A percentile compares a stretch with the other conserved stretches of the same genome.
phyloP scores from a whole-genome alignment of 2,113 vertebrate species.

The Talpa occidentalis region DNA sequence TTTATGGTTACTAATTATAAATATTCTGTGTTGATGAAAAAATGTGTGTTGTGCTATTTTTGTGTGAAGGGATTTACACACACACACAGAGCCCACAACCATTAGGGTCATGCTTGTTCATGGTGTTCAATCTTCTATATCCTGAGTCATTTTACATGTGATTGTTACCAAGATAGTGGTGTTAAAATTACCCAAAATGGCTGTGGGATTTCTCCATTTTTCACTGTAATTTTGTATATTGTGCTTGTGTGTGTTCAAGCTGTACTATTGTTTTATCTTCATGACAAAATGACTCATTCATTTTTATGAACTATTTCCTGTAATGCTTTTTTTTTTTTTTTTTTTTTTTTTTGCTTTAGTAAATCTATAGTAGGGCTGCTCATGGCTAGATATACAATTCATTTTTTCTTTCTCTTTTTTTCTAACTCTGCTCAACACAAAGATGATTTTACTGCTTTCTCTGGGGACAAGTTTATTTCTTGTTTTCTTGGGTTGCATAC shows the following conservation, averaged over 20 bases:
- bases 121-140: neutral
- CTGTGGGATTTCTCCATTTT: neutral
- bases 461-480: neutral
- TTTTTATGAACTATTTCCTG: neutral
- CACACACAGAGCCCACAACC: neutral
- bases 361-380: neutral
- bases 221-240: neutral
- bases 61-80: neutral
- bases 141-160: neutral
- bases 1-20: neutral
- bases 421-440: neutral
- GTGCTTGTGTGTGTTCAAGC: neutral
- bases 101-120: neutral
- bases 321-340: neutral
- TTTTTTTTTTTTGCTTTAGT: neutral
- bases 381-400: neutral
- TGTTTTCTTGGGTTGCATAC: neutral
- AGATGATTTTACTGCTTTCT: neutral
- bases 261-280: constrained; percentile 16
- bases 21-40: neutral
- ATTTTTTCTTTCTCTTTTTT: neutral
- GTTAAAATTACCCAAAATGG: neutral
- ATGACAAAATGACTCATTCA: neutral
- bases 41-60: neutral
- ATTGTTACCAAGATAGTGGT: neutral